phyloP scores from a whole-genome alignment of 2,113 vertebrate genomes.

The Numida meleagris region DNA sequence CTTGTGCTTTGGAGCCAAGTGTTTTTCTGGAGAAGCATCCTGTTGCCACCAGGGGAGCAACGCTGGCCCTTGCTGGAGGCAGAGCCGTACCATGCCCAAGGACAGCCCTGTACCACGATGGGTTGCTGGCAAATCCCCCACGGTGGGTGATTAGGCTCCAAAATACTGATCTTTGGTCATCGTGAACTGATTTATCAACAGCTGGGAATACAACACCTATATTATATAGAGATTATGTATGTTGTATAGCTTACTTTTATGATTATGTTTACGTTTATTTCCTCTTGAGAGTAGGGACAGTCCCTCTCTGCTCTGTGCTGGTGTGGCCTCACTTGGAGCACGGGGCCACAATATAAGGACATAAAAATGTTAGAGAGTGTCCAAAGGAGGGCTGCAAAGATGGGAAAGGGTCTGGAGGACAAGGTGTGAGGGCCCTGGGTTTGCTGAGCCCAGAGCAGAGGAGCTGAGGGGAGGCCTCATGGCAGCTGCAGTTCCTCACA shows the following conservation, averaged over 20 bases:
- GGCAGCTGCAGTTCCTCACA: no score
- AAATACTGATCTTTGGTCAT: not conserved
- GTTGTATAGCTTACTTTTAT: not conserved
- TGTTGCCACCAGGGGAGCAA: not conserved
- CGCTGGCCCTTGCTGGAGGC: rapidly evolving
- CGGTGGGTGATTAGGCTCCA: not conserved
- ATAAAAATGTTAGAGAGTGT: no score
- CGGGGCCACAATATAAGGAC: no score
- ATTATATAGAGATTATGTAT: not conserved
- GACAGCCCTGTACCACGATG: not conserved
- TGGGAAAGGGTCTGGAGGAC: no score
- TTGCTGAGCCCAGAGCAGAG: no score
- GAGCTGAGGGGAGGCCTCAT: no score
- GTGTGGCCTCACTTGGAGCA: no score
- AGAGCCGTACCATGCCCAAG: rapidly evolving
- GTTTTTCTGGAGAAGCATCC: not conserved
- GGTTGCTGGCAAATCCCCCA: no score
- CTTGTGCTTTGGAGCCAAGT: not conserved
- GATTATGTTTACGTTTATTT: not conserved
- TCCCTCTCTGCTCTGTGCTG: no score
- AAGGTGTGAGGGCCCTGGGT: no score
- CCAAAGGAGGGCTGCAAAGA: no score
- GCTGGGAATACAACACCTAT: not conserved
- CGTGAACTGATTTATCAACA: not conserved
- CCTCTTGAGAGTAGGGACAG: no score